These are phyloP conservation scores for Orthonychiurus folsomi DNA, from an alignment of 2,888 invertebrate species.

Conservation along the genomic window DNA sequence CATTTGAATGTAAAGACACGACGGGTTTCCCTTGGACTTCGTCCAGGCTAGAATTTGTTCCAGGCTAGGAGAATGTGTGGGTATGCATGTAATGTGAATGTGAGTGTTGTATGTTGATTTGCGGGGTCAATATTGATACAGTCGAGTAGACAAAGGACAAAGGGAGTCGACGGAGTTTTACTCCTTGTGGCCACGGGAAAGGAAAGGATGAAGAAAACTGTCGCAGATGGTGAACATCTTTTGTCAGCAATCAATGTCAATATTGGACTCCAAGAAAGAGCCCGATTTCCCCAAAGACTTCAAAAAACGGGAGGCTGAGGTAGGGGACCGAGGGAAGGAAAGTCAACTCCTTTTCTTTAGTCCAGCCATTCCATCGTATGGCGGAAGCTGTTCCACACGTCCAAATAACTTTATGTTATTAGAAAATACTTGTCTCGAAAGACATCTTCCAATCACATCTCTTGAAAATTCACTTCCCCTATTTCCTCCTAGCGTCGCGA, in stretches of 20 bases:
- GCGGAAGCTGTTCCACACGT: too few relatives aligned
- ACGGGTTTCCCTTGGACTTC: too few relatives aligned
- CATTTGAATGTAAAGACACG: not conserved
- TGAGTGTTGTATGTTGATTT: constrained; percentile 28
- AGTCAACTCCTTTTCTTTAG: not conserved
- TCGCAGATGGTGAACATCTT: constrained; percentile 33
- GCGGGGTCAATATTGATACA: constrained; percentile 38
- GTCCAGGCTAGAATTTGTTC: too few relatives aligned
- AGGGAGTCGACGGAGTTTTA: too few relatives aligned
- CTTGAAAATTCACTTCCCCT: too few relatives aligned
- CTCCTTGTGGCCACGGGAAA: not conserved
- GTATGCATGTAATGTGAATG: constrained; percentile 13
- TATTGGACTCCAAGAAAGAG: constrained; percentile 18
- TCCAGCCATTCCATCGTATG: too few relatives aligned
- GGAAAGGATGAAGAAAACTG: constrained; percentile 16
- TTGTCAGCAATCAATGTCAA: constrained; percentile 38
- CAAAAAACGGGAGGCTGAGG: not conserved
- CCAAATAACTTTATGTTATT: too few relatives aligned
- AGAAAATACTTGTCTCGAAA: too few relatives aligned
- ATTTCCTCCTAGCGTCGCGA: too few relatives aligned
- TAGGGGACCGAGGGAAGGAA: not conserved
- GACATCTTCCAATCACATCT: too few relatives aligned
- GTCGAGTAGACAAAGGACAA: constrained; percentile 19
- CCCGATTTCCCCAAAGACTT: not conserved
- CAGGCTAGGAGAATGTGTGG: not conserved